Conservation (phyloP, 2,113 vertebrate species). For the Siniperca knerii region DNA sequence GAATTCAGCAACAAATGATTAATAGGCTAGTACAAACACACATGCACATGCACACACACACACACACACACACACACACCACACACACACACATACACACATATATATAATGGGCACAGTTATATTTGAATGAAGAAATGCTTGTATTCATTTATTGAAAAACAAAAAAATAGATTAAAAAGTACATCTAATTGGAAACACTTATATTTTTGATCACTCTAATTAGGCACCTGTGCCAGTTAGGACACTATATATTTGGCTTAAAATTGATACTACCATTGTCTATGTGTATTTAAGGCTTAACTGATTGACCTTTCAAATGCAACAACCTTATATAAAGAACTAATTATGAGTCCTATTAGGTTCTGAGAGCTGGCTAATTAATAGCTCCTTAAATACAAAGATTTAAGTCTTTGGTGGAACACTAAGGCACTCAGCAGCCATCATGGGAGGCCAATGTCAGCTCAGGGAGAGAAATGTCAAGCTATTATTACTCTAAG, state of each 20-base stretch:
- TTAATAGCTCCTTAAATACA: slow-evolving; percentile 67
- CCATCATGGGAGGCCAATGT: slow-evolving; percentile 50
- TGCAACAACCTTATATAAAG: slow-evolving; percentile 48
- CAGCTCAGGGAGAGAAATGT: slow-evolving; percentile 39
- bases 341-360: slow-evolving; percentile 64
- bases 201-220: neutral
- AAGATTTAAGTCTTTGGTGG: slow-evolving; percentile 65
- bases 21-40: neutral
- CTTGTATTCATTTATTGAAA: neutral
- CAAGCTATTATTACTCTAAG: slow-evolving; percentile 23
- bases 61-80: neutral
- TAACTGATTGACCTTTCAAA: slow-evolving; percentile 61
- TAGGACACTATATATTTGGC: slow-evolving; percentile 24
- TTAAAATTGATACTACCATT: slow-evolving; percentile 9
- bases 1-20: slow-evolving; percentile 1
- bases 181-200: neutral
- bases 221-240: slow-evolving; percentile 18
- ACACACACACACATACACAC: neutral
- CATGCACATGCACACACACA: neutral
- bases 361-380: slow-evolving; percentile 52
- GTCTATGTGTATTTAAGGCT: slow-evolving; percentile 34
- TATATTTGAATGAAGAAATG: neutral
- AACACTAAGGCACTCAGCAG: slow-evolving; percentile 32
- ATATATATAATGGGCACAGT: too few relatives aligned
- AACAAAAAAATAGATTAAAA: too few relatives aligned